Evolutionary conservation across 1,140 invertebrate species (phyloP), one percentile per base, ranked within the genome.

Genomic region (Scaptomyza montana): DNA sequence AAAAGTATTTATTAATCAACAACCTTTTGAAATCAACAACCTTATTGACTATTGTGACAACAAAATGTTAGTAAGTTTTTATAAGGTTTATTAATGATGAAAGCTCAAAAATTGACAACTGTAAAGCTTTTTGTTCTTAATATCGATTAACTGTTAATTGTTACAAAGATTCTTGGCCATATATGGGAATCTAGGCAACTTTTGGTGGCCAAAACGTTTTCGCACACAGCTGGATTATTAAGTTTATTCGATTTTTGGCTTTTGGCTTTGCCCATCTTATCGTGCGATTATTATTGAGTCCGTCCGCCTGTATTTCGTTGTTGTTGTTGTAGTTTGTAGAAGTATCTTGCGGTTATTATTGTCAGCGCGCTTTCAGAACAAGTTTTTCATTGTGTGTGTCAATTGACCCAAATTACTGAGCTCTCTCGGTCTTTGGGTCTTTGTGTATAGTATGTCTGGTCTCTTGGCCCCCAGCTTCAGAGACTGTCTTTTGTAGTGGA

Each of bases 321-420:
- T 61, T 45, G 50, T 41, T 47, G 46, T 36, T 50, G 30, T 51
- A 55, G 39, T 41, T 43, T 39, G 36, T 39, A 2, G 39, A 5
- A n/a, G 61, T 65, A 59, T 62, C 51, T 74, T 69, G 59, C 59
- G 56, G 66, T 69, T 74, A 55, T 62, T 74, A 69, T 74, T 69
- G 71, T 74, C 71, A 74, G 66, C 53, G 12, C 60, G 55, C 49
- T 69, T 70, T 70, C 54, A 74, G 72, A 74, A 74, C 67, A 70
- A 74, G 66, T 74, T 74, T 74, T 55, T 30, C 21, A 53, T 61
- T 61, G 47, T 71, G 54, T 63, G 67, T 70, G 60, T 62, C 72
- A 74, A 74, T 74, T 74, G 72, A 74, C 72, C 72, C 60, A 70
- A 74, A 74, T 74, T 64, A 50, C n/a, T 19, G n/a, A 43, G 57